Conservation (phyloP, 2,113 vertebrate genomes). For the Dipodomys stephensi region DNA sequence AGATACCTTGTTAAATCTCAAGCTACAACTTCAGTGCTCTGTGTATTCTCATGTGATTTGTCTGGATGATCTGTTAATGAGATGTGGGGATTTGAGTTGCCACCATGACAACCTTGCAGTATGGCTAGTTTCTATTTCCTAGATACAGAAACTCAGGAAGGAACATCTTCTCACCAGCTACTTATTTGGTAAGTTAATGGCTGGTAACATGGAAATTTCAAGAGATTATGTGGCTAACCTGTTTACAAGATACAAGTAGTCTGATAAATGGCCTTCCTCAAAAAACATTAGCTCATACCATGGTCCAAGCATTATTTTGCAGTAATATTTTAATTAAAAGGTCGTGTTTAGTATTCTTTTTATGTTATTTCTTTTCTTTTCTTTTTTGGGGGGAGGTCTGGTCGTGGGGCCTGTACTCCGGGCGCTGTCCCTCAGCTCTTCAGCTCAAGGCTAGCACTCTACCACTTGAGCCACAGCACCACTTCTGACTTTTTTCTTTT, state of each 20-base stretch:
- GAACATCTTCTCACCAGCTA: slow-evolving; percentile 11
- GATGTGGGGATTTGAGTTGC: slow-evolving; percentile 59
- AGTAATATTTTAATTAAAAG: background rate
- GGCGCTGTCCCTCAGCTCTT: no score
- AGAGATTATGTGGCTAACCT: background rate
- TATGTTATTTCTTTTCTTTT: background rate
- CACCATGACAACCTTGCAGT: slow-evolving; percentile 67
- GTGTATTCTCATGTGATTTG: slow-evolving; percentile 57
- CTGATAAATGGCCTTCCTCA: background rate
- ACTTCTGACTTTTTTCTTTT: no score
- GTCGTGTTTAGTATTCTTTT: background rate
- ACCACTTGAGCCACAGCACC: no score
- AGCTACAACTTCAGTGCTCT: background rate
- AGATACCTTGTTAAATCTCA: slow-evolving; percentile 53
- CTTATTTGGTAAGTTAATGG: background rate
- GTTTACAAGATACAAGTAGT: background rate
- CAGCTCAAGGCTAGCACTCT: no score
- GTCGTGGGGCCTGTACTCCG: no score
- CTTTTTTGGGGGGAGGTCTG: no score
- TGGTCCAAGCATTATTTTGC: background rate
- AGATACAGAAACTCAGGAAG: slow-evolving; percentile 45
- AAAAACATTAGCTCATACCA: background rate
- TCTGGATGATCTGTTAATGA: slow-evolving; percentile 64
- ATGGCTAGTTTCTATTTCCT: slow-evolving; percentile 47
- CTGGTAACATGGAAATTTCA: slow-evolving; percentile 55